A percentile compares a stretch with the other conserved stretches of the same genome.
These are phyloP conservation scores for Orussus abietinus DNA, from an alignment of 1,140 invertebrate species.

Conservation along the genomic window DNA sequence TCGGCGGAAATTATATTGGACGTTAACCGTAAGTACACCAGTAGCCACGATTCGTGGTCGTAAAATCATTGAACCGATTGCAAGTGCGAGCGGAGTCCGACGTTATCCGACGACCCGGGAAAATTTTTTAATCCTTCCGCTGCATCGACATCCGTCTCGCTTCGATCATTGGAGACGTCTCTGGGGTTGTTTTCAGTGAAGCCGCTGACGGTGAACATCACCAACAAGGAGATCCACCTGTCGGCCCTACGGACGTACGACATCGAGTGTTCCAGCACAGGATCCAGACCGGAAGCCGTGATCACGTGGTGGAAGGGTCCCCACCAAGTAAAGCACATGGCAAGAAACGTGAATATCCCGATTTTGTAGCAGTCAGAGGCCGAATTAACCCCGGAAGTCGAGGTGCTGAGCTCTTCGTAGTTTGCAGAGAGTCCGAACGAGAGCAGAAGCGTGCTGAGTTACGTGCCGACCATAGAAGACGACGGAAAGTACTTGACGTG, in stretches of 20 bases:
- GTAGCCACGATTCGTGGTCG: no score
- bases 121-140: no score
- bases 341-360: constrained; percentile 70
- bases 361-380: no score
- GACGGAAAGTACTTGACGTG: constrained; percentile 66
- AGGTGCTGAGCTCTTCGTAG: constrained; percentile 28
- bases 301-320: constrained; percentile 81
- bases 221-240: constrained; percentile 33
- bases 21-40: constrained; percentile 55
- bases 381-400: no score
- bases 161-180: no score
- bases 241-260: constrained; percentile 65
- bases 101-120: no score
- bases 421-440: constrained; percentile 35
- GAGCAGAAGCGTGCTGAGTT: constrained; percentile 45
- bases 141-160: no score
- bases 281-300: constrained; percentile 75
- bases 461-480: constrained; percentile 64
- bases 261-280: constrained; percentile 75
- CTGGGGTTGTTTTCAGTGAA: constrained; percentile 33
- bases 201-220: constrained; percentile 41
- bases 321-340: constrained; percentile 72
- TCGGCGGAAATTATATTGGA: constrained; percentile 53
- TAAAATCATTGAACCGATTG: neutral
- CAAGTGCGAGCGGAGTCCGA: no score